phyloP scores from a whole-genome alignment of 2,888 invertebrate genomes.

The Scaeva pyrastri region DNA sequence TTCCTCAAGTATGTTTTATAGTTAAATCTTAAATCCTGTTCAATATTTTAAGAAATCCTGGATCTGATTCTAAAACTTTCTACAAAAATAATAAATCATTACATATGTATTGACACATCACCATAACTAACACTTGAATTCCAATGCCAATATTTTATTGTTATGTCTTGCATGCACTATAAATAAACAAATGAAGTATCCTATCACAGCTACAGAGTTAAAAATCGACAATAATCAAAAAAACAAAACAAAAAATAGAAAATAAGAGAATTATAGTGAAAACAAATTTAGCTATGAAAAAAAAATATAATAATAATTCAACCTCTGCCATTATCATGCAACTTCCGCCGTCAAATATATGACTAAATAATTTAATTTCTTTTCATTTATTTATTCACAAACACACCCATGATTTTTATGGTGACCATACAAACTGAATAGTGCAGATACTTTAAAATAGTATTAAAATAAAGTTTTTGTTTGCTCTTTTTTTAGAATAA shows the following conservation, averaged over 20 bases:
- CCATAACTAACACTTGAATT: neutral
- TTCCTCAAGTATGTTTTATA: no score
- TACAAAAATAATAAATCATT: neutral
- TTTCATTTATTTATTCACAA: constrained; percentile 26
- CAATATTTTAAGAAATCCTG: no score
- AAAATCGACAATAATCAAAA: neutral
- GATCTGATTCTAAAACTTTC: no score
- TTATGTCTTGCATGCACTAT: constrained; percentile 1
- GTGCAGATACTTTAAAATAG: neutral
- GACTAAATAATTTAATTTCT: constrained; percentile 63
- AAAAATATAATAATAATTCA: constrained; percentile 32
- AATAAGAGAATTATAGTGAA: constrained; percentile 15
- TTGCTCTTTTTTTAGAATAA: no score
- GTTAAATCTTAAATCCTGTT: no score
- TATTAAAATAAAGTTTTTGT: no score
- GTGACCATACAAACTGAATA: neutral
- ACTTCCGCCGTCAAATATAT: constrained; percentile 63
- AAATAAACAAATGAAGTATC: constrained; percentile 19
- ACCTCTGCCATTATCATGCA: constrained; percentile 62
- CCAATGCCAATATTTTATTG: neutral
- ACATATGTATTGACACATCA: neutral
- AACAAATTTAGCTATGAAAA: constrained; percentile 20
- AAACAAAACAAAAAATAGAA: neutral
- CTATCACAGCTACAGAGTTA: neutral
- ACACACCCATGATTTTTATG: constrained; percentile 7